Conservation (phyloP, 2,113 vertebrate species). For the Hydrochoerus hydrochaeris region DNA sequence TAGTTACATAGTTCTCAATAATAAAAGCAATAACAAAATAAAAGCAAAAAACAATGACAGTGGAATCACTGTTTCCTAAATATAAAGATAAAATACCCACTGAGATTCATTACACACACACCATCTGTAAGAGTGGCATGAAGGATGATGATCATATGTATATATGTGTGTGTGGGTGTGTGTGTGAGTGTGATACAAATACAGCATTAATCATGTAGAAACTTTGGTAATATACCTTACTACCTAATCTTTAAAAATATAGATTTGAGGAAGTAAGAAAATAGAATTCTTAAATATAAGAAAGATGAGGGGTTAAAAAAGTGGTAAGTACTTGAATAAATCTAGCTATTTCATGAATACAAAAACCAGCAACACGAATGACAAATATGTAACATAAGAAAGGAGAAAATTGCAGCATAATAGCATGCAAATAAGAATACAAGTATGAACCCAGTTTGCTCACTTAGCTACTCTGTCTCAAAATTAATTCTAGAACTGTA, state of each 20-base stretch:
- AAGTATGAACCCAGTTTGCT: not conserved
- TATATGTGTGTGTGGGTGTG: too few relatives aligned
- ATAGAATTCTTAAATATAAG: not conserved
- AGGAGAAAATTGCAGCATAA: too few relatives aligned
- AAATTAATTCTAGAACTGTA: too few relatives aligned
- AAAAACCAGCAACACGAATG: not conserved
- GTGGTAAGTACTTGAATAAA: not conserved
- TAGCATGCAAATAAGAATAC: too few relatives aligned
- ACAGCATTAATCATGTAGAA: not conserved
- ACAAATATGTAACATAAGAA: not conserved
- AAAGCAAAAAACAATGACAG: not conserved
- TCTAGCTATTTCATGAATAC: not conserved
- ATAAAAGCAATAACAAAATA: not conserved
- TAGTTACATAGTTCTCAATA: not conserved
- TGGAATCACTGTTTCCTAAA: not conserved
- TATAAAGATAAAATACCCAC: not conserved
- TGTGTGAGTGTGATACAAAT: too few relatives aligned
- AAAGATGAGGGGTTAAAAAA: not conserved
- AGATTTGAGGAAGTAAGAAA: not conserved
- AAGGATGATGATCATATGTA: too few relatives aligned
- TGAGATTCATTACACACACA: not conserved
- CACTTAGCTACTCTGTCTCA: not conserved
- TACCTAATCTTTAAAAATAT: not conserved
- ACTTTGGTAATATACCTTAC: not conserved
- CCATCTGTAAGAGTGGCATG: not conserved